Conservation (phyloP, 2,797 vertebrate genomes). For the Prunella strophiata region DNA sequence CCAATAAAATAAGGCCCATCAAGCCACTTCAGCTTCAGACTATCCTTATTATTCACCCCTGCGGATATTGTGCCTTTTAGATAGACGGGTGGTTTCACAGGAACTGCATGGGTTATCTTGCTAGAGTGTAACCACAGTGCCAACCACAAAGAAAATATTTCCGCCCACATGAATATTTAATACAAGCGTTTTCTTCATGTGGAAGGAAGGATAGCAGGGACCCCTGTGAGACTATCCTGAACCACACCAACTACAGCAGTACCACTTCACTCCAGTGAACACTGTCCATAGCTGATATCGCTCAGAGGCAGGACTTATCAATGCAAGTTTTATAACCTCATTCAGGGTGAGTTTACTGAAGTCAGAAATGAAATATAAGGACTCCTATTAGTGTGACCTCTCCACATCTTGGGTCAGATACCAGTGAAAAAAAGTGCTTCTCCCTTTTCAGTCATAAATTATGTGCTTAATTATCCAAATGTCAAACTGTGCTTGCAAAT, state of each 20-base stretch:
- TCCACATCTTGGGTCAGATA: background rate
- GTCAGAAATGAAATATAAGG: background rate
- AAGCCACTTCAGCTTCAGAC: background rate
- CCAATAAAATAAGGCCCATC: background rate
- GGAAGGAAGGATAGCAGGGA: background rate
- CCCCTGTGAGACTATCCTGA: background rate
- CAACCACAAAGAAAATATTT: conserved; percentile 32
- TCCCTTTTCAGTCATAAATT: conserved; percentile 37
- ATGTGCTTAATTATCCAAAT: conserved; percentile 51
- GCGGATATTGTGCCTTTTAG: background rate
- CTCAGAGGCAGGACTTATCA: background rate
- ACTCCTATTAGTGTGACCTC: background rate
- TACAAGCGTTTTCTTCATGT: background rate
- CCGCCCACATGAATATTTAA: background rate
- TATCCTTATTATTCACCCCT: background rate
- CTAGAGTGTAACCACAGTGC: background rate
- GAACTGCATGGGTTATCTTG: background rate
- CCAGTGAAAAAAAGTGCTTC: background rate
- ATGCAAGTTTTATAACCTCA: background rate
- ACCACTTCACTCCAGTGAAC: background rate
- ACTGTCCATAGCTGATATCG: background rate
- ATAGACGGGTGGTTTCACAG: background rate
- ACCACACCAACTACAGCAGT: background rate
- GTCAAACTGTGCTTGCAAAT: conserved; percentile 29
- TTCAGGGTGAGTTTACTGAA: background rate